A percentile compares a stretch with the other conserved stretches of the same genome.
Conservation (phyloP, 2,888 invertebrate genomes). For the Eupithecia insigniata region DNA sequence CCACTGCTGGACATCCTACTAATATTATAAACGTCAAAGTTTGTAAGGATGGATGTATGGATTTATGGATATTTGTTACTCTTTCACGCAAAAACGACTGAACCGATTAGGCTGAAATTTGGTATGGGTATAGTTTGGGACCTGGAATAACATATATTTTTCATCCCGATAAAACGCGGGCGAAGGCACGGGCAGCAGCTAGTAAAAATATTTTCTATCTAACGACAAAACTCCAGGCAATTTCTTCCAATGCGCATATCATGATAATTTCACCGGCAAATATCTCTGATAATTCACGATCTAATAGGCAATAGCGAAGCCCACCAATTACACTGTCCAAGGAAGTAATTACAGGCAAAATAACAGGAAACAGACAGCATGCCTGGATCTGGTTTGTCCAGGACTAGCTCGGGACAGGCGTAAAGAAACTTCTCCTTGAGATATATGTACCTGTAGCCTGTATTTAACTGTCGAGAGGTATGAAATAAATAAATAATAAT, state of each 20-base stretch:
- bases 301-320: slow-evolving; percentile 17
- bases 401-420: neutral
- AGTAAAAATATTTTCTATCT: no score
- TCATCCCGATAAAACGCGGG: no score
- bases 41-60: no score
- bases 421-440: neutral
- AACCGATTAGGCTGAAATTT: no score
- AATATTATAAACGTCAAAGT: no score
- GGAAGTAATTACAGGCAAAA: slow-evolving; percentile 24
- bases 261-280: slow-evolving; percentile 16
- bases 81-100: no score
- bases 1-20: neutral
- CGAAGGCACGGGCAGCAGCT: no score
- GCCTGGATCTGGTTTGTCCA: slow-evolving; percentile 6
- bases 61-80: no score
- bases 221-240: neutral
- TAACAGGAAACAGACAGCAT: slow-evolving; percentile 10
- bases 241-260: slow-evolving; percentile 20
- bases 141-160: no score
- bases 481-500: no score
- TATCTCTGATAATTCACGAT: slow-evolving; percentile 15
- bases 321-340: slow-evolving; percentile 25
- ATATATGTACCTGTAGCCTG: neutral
- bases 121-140: no score
- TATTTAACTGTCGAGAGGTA: neutral